These are phyloP conservation scores for Microctonus brassicae DNA, from an alignment of 2,888 invertebrate genomes.

Conservation along the genomic window DNA sequence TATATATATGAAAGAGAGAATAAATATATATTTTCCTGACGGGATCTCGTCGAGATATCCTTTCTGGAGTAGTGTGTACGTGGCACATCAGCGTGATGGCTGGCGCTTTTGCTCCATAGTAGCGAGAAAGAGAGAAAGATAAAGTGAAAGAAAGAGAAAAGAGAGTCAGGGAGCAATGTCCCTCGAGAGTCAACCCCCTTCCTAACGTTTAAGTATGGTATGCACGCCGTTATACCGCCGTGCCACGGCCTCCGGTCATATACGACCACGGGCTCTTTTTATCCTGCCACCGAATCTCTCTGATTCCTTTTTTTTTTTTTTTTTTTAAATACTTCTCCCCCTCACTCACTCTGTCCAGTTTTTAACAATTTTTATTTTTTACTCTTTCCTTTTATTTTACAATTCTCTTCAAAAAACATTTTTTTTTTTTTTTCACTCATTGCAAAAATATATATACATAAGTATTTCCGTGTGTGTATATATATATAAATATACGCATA, in stretches of 20 bases:
- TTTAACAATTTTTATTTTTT: not conserved
- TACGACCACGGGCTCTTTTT: slow-evolving; percentile 46
- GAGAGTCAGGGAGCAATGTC: slow-evolving; percentile 63
- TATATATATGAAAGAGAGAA: not conserved
- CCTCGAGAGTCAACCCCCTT: slow-evolving; percentile 63
- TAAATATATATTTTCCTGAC: slow-evolving; percentile 3
- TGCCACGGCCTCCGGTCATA: slow-evolving; percentile 38
- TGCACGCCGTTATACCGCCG: slow-evolving; percentile 50
- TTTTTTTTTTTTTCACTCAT: slow-evolving; percentile 14
- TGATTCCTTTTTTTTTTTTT: slow-evolving; percentile 24
- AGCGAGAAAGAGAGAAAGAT: slow-evolving; percentile 32
- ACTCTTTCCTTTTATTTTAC: not conserved
- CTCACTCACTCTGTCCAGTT: not conserved
- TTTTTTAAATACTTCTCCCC: slow-evolving; percentile 10
- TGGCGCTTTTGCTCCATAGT: slow-evolving; percentile 17
- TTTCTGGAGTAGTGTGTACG: slow-evolving; percentile 27
- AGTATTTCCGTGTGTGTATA: no score
- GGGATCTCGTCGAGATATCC: slow-evolving; percentile 23
- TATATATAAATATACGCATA: no score
- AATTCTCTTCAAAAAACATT: no score
- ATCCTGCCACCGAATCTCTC: slow-evolving; percentile 33
- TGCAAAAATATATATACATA: not conserved
- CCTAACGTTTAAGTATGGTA: slow-evolving; percentile 57
- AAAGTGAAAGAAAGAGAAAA: slow-evolving; percentile 50
- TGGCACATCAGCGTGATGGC: slow-evolving; percentile 21